Evolutionary conservation across 1,140 invertebrate species (phyloP).

Genomic region (Dufourea novaeangliae): DNA sequence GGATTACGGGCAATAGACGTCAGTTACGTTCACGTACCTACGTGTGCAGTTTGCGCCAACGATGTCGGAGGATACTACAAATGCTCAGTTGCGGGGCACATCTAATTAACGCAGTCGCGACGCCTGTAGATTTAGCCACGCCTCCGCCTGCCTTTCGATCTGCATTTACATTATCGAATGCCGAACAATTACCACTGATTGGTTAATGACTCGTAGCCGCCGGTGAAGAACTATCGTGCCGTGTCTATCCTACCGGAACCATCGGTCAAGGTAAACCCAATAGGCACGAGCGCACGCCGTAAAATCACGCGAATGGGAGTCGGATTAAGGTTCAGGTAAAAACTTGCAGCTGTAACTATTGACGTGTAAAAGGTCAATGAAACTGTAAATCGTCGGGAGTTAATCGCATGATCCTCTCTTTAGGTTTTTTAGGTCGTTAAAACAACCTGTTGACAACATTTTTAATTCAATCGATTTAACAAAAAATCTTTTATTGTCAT

Average conservation of each 20-base stretch:
- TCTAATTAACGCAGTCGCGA: constrained; percentile 62
- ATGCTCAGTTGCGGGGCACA: constrained; percentile 37
- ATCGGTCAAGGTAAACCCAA: constrained; percentile 1
- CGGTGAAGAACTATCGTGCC: constrained; percentile 55
- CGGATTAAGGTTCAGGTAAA: neutral
- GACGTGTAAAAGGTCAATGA: neutral
- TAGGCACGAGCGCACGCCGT: constrained; percentile 6
- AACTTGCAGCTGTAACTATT: neutral
- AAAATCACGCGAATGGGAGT: constrained; percentile 20
- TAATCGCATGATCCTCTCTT: neutral
- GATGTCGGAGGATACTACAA: constrained; percentile 10
- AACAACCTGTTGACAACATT: no score
- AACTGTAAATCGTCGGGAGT: neutral
- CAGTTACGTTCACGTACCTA: constrained; percentile 7
- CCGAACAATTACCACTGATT: constrained; percentile 66
- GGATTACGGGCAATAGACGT: constrained; percentile 39
- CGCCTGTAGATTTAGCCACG: constrained; percentile 17
- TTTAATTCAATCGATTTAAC: neutral
- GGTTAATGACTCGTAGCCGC: constrained; percentile 66
- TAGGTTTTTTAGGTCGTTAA: neutral
- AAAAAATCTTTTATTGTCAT: neutral
- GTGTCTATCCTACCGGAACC: constrained; percentile 50
- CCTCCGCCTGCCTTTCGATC: constrained; percentile 52
- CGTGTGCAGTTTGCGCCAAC: neutral
- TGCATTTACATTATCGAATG: constrained; percentile 62